Base-by-base conservation (phyloP, 2,797 vertebrate genomes). In the Myotis myotis region DNA sequence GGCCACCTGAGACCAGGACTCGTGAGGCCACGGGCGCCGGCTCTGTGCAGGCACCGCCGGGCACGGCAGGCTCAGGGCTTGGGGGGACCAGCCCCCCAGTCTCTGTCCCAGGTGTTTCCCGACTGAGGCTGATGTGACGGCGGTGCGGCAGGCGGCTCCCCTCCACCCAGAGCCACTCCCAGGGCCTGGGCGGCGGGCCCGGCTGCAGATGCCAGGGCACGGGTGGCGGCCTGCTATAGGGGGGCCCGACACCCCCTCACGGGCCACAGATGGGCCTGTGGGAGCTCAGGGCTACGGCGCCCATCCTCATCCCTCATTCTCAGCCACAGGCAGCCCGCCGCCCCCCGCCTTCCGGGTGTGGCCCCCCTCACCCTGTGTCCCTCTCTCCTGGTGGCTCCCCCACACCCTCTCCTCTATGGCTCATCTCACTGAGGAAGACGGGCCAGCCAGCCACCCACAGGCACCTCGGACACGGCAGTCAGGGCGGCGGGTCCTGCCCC, bases 1-100 rank as follows among this genome's bases (percentile, higher is more conserved):
- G 8, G 0, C 0, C 0, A 0, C 11, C 11, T 36, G 23, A 8
- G 28, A 0, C 15, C 2, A 1, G 2, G 1, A 0, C 19, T 13
- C 60, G 3, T 0, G 36, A 49, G 23, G 36, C 15, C 22, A 41
- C 0, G 0, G 1, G 19, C 9, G 0, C 28, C 2, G 3, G 60
- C 30, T n/a, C 38, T 5, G 20, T 8, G 0, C 0, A 2, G 23
- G 17, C 62, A 11, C 23, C 0, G 1, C 25, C 7, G 8, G 5
- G 47, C 19, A n/a, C 17, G 5, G 8, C 0, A 0, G 3, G 10
- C 41, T 36, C 6, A 2, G 2, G 53, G 64, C 15, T 36, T 1
- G 6, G 2, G 30, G 8, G 10, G 38, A 4, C 33, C 11, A 36
- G 49, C 20, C 74, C 53, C 25, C 17, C 38, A 6, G 0, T 23